phyloP scores from a whole-genome alignment of 2,888 invertebrate genomes.

The Cenopis cana region DNA sequence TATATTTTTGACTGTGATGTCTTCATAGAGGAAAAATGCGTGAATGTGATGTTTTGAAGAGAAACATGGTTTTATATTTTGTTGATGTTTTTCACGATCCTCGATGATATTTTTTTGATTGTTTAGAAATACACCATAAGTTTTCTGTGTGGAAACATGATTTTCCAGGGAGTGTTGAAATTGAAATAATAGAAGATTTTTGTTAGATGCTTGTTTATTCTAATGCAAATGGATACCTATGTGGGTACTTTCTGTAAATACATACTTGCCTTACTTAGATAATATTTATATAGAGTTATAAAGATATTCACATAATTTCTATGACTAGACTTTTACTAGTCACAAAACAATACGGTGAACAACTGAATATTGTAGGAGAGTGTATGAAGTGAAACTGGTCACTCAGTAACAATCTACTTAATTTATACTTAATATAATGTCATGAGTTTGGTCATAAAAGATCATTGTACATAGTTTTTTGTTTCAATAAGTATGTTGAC shows the following conservation, averaged over 20 bases:
- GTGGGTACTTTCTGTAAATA: constrained; percentile 74
- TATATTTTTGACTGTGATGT: constrained; percentile 80
- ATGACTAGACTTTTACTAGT: constrained; percentile 81
- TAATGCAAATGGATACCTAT: constrained; percentile 68
- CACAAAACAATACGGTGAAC: constrained; percentile 62
- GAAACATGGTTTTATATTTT: constrained; percentile 65
- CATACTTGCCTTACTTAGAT: constrained; percentile 65
- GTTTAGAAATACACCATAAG: constrained; percentile 42
- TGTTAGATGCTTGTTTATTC: constrained; percentile 62
- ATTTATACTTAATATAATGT: constrained; percentile 6
- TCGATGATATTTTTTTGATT: constrained; percentile 60
- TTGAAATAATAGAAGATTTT: constrained; percentile 56
- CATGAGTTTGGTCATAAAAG: constrained; percentile 17
- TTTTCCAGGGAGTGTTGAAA: constrained; percentile 67
- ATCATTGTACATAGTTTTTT: constrained; percentile 34
- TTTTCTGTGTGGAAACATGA: constrained; percentile 57
- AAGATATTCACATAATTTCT: constrained; percentile 65
- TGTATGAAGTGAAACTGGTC: constrained; percentile 34
- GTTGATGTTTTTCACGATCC: constrained; percentile 71
- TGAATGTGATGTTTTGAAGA: constrained; percentile 74
- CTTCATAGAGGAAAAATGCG: constrained; percentile 79
- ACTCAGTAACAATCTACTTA: constrained; percentile 37
- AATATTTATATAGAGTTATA: constrained; percentile 73
- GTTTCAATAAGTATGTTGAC: constrained; percentile 34
- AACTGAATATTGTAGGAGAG: constrained; percentile 46